These are phyloP conservation scores for Drosophila repleta DNA, from an alignment of 1,140 invertebrate genomes.

Conservation along the genomic window DNA sequence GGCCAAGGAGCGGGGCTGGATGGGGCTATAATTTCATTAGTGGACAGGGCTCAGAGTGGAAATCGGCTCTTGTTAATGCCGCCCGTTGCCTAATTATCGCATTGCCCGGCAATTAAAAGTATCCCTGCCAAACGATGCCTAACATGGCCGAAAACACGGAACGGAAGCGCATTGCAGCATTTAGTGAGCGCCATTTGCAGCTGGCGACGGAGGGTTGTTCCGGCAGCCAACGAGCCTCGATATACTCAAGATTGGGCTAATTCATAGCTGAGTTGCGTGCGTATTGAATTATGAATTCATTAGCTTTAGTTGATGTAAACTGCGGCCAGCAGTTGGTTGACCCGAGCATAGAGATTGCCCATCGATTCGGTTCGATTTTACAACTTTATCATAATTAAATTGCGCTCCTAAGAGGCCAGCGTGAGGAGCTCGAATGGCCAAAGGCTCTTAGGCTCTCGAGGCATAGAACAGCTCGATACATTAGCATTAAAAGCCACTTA, in stretches of 20 bases:
- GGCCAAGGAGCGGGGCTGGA: conserved; percentile 7
- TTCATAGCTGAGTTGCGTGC: conserved; percentile 56
- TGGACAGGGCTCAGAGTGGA: conserved; percentile 25
- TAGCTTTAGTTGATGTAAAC: conserved; percentile 49
- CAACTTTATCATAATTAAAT: conserved; percentile 77
- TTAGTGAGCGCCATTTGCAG: conserved; percentile 71
- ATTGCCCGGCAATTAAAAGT: conserved; percentile 61
- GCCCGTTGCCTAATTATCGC: conserved; percentile 49
- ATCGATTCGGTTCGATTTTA: conserved; percentile 60
- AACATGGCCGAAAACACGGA: conserved; percentile 68
- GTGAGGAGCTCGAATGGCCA: conserved; percentile 4
- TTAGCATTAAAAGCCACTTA: conserved; percentile 82
- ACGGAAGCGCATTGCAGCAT: conserved; percentile 76
- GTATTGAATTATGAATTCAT: conserved; percentile 54
- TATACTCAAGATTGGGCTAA: conserved; percentile 31
- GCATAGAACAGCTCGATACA: conserved; percentile 56
- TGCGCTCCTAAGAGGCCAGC: conserved; percentile 50
- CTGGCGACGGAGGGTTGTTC: conserved; percentile 31
- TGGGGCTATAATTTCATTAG: conserved; percentile 66
- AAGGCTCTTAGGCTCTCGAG: conserved; percentile 38
- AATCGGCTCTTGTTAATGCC: conserved; percentile 49
- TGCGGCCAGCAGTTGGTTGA: conserved; percentile 38
- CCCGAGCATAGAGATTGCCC: conserved; percentile 6
- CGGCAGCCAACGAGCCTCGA: conserved; percentile 49
- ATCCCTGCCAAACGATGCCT: conserved; percentile 24